A percentile compares a stretch with the other conserved stretches of the same genome.
These are phyloP conservation scores for Uria lomvia DNA, from an alignment of 2,113 vertebrate species.

Conservation along the genomic window DNA sequence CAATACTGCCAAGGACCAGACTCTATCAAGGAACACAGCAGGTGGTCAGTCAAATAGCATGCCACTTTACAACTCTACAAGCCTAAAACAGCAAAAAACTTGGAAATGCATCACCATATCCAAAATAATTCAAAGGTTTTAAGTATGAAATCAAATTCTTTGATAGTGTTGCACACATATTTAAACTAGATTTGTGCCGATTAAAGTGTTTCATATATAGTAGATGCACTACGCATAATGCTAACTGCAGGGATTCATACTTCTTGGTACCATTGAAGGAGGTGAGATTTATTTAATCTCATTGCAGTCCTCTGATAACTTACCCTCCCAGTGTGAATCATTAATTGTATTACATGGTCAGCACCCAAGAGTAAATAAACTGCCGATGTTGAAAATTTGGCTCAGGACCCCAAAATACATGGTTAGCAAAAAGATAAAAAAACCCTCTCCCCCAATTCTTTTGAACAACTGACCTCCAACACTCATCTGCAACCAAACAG, in stretches of 20 bases:
- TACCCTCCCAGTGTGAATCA: neutral
- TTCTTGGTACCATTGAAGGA: constrained; percentile 1
- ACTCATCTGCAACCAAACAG: constrained; percentile 54
- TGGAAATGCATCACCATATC: constrained; percentile 57
- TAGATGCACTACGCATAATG: neutral
- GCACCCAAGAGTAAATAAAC: constrained; percentile 40
- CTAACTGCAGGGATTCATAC: neutral
- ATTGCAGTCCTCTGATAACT: neutral
- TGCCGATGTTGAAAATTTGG: neutral
- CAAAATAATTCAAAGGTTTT: constrained; percentile 9
- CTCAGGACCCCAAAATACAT: constrained; percentile 15
- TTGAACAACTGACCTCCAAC: constrained; percentile 43
- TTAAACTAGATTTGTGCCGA: neutral
- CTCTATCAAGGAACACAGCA: neutral
- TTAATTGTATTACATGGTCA: constrained; percentile 10
- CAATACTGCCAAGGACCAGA: constrained; percentile 10
- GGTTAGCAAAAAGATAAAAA: constrained; percentile 14
- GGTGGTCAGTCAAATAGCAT: neutral
- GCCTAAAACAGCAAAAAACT: constrained; percentile 26
- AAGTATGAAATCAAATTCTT: constrained; percentile 18
- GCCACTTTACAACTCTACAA: constrained; percentile 38
- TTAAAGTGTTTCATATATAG: neutral
- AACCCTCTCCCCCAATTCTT: neutral
- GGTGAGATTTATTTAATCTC: constrained; percentile 7
- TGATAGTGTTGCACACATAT: neutral